Percentiles rank a stretch among this genome's conserved stretches.
Conservation (phyloP, 1,140 invertebrate genomes). For the Vollenhovia emeryi region DNA sequence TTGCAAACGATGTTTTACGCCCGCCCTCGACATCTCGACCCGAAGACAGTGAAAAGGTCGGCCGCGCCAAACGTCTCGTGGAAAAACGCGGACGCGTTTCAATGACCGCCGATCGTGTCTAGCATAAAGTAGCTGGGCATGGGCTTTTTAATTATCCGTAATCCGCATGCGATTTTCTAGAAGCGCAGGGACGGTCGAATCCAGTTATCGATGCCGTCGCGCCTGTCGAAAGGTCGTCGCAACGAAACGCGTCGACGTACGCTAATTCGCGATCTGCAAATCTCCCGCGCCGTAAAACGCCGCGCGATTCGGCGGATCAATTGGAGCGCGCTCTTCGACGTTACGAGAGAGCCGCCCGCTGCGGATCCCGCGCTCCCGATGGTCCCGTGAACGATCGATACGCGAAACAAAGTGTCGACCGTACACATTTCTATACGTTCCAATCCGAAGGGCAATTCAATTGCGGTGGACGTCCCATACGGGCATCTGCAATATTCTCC, state of each 20-base stretch:
- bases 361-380: slow-evolving; percentile 59
- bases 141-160: slow-evolving; percentile 55
- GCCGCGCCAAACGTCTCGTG: not conserved
- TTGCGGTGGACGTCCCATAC: slow-evolving; percentile 76
- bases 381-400: slow-evolving; percentile 74
- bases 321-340: slow-evolving; percentile 55
- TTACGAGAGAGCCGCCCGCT: slow-evolving; percentile 41
- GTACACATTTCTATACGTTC: slow-evolving; percentile 78
- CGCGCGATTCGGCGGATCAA: slow-evolving; percentile 56
- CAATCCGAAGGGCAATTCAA: slow-evolving; percentile 81
- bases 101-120: not conserved
- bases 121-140: too few relatives aligned
- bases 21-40: not conserved
- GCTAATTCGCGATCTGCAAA: slow-evolving; percentile 26
- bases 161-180: slow-evolving; percentile 44
- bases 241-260: slow-evolving; percentile 57
- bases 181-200: slow-evolving; percentile 20
- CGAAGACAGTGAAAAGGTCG: not conserved
- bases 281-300: slow-evolving; percentile 43
- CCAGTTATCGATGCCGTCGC: slow-evolving; percentile 63
- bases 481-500: slow-evolving; percentile 79
- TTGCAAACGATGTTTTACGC: not conserved
- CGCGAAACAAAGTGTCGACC: slow-evolving; percentile 71
- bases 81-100: not conserved
- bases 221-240: not conserved